Conservation (phyloP, 2,113 vertebrate species). For the Lasiurus cinereus region DNA sequence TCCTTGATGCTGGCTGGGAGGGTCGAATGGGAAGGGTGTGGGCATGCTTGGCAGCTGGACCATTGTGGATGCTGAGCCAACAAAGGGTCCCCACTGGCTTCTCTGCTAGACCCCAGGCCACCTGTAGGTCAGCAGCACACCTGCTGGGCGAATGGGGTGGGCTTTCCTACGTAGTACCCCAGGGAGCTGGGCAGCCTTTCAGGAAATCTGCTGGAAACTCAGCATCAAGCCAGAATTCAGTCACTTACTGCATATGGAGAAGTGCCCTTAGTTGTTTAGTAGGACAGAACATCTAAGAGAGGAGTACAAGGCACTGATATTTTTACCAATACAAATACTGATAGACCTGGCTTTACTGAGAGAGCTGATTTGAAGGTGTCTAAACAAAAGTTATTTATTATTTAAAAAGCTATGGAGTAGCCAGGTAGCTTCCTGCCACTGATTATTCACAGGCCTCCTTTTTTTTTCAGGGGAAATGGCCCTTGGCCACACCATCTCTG, state of each 20-base stretch:
- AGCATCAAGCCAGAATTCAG: background rate
- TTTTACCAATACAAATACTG: background rate
- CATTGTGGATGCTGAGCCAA: conserved; percentile 42
- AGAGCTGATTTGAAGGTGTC: background rate
- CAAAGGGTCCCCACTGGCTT: background rate
- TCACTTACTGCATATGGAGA: too few species aligned
- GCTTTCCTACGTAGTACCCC: background rate
- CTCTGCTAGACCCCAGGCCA: background rate
- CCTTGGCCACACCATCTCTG: background rate
- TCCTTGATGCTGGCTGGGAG: background rate
- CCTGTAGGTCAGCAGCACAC: background rate
- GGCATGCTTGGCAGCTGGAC: conserved; percentile 54
- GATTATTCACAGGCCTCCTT: rapidly evolving
- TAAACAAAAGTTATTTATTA: background rate
- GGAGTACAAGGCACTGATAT: too few species aligned
- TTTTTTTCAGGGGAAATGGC: background rate
- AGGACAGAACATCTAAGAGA: background rate
- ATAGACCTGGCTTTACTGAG: background rate
- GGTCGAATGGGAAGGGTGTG: too few species aligned
- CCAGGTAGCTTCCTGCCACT: background rate
- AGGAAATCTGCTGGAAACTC: too few species aligned
- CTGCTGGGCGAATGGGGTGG: background rate
- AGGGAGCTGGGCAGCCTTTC: rapidly evolving
- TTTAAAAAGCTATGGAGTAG: background rate
- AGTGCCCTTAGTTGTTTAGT: too few species aligned